These are phyloP conservation scores for Leptinotarsa tumamoca DNA, from an alignment of 2,888 invertebrate species.

Conservation along the genomic window DNA sequence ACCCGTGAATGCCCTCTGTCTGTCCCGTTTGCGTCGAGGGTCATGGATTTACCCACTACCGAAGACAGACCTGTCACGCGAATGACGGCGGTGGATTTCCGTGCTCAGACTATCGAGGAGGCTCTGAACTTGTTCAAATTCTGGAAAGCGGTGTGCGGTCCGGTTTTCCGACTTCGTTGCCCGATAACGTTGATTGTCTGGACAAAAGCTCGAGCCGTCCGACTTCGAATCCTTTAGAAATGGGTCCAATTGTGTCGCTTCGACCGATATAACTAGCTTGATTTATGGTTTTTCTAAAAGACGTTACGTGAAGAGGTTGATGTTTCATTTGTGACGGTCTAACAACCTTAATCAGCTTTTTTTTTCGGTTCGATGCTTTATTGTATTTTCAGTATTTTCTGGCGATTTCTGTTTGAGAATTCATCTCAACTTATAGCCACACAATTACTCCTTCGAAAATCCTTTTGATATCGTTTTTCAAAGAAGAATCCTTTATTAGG, in stretches of 20 bases:
- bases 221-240: slow-evolving; percentile 45
- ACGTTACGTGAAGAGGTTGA: slow-evolving; percentile 36
- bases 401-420: slow-evolving; percentile 11
- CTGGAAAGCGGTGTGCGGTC: slow-evolving; percentile 33
- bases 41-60: not conserved
- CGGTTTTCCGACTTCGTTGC: slow-evolving; percentile 34
- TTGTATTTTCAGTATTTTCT: slow-evolving; percentile 25
- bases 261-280: slow-evolving; percentile 48
- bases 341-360: slow-evolving; percentile 37
- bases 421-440: not conserved
- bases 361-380: slow-evolving; percentile 6
- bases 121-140: slow-evolving; percentile 39
- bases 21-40: not conserved
- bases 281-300: slow-evolving; percentile 45
- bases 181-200: slow-evolving; percentile 57
- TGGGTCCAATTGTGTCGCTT: slow-evolving; percentile 50
- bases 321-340: slow-evolving; percentile 29
- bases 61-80: slow-evolving; percentile 28
- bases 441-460: no score
- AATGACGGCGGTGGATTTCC: slow-evolving; percentile 34
- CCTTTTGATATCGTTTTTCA: no score
- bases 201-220: slow-evolving; percentile 53
- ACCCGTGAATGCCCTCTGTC: not conserved
- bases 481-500: no score
- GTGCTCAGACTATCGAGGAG: slow-evolving; percentile 48